Base-by-base conservation (phyloP, 2,888 invertebrate species). In the Hyles lineata region DNA sequence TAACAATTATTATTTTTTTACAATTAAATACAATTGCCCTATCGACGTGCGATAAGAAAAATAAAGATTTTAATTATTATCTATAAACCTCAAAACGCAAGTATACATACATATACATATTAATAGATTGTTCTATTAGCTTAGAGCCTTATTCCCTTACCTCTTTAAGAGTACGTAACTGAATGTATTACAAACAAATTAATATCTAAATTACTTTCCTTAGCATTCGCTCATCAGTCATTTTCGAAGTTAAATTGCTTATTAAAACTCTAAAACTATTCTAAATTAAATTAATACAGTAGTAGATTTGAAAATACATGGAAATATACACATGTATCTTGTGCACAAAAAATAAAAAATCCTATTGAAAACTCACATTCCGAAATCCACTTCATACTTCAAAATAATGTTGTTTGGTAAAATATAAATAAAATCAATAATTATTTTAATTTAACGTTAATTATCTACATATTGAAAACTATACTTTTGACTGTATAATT, bases 121-220 rank as follows among this genome's bases (percentile, higher is more conserved):
- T 71, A 70, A 43, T n/a, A 25, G 11, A 52, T 70, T 70, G 55
- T 55, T 55, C 61, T 74, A 50, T 67, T 74, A 78, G 79, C 79
- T 80, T 79, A 76, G 75, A 80, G 79, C 80, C 74, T 73, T 73
- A 74, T 72, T 74, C 62, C 70, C 76, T 75, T 76, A 73, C 76
- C 78, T 81, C 79, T 79, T 80, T 74, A 58, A 80, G 80, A 80
- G 79, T 78, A 76, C 21, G 75, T 8, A 25, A 11, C 67, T 74
- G 74, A 70, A 73, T 58, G 43, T 15, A 55, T 60, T 72, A 72
- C 25, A 25, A 74, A 74, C 19, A 63, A 35, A 70, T 59, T 70
- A 70, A 61, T 72, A 67, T 50, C 67, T 67, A 73, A 67, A 58
- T 71, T 23, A 58, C 35, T 61, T 70, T 61, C 61, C 59, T 43